Evolutionary conservation across 1,140 invertebrate genomes (phyloP).

Genomic region (Aphaenogaster ashmeadi): DNA sequence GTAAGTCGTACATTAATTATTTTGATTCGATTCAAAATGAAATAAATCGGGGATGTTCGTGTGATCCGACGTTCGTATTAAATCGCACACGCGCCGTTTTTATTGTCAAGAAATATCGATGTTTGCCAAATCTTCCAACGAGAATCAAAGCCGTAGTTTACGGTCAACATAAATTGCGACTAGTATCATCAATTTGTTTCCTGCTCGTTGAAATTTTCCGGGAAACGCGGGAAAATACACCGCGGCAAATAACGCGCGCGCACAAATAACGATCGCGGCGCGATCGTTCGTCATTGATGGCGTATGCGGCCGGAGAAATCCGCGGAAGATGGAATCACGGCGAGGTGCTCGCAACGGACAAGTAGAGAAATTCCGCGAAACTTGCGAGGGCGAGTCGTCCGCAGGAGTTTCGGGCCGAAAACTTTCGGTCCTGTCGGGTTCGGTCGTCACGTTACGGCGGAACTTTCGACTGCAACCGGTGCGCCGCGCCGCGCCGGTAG

Average conservation of each 20-base stretch:
- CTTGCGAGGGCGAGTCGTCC: conserved; percentile 57
- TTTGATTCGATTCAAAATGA: conserved; percentile 6
- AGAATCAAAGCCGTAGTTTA: conserved; percentile 45
- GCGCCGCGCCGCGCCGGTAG: conserved; percentile 30
- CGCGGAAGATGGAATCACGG: conserved; percentile 37
- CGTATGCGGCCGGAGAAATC: conserved; percentile 20
- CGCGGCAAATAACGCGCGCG: background rate
- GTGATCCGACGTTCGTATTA: conserved; percentile 24
- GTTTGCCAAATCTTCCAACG: conserved; percentile 54
- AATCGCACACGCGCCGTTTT: conserved; percentile 24
- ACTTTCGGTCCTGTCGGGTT: conserved; percentile 63
- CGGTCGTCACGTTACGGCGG: conserved; percentile 69
- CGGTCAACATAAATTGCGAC: conserved; percentile 46
- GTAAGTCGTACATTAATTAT: conserved; percentile 1
- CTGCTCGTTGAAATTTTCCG: conserved; percentile 22
- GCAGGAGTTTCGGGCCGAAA: conserved; percentile 60
- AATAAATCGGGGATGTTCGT: background rate
- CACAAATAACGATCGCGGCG: conserved; percentile 42
- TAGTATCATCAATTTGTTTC: conserved; percentile 51
- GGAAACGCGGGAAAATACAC: conserved; percentile 16
- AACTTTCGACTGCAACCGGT: conserved; percentile 72
- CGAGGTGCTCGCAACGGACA: conserved; percentile 38
- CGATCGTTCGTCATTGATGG: conserved; percentile 40
- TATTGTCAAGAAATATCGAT: conserved; percentile 49
- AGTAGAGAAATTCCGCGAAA: conserved; percentile 60